Percentiles rank a stretch among this genome's conserved stretches.
Conservation (phyloP, 2,888 invertebrate species). For the Troides aeacus region DNA sequence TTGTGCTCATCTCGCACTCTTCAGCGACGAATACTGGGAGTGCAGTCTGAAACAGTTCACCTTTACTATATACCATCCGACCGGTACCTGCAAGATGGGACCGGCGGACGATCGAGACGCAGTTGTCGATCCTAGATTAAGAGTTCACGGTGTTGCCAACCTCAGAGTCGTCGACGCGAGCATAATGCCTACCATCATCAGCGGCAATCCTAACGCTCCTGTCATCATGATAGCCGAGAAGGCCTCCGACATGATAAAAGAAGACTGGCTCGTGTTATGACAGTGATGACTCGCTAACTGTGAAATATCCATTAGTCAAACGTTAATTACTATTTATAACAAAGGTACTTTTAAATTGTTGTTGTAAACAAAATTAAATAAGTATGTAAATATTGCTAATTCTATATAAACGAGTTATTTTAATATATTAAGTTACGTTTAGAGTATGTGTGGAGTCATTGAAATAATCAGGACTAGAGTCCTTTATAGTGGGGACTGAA, state of each 20-base stretch:
- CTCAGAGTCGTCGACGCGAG: conserved; percentile 91
- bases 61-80: conserved; percentile 92
- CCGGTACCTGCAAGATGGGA: conserved; percentile 93
- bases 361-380: conserved; percentile 44
- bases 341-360: conserved; percentile 48
- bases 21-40: conserved; percentile 92
- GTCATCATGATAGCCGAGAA: conserved; percentile 95
- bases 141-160: conserved; percentile 88
- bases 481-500: conserved; percentile 9
- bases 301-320: conserved; percentile 33
- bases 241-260: conserved; percentile 92
- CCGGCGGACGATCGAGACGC: conserved; percentile 86
- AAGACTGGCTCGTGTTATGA: conserved; percentile 86
- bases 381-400: conserved; percentile 43
- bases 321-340: conserved; percentile 45
- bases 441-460: conserved; percentile 16
- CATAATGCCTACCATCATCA: conserved; percentile 93
- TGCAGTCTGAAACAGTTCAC: conserved; percentile 90
- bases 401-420: conserved; percentile 23
- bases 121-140: conserved; percentile 88
- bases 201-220: conserved; percentile 94
- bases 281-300: conserved; percentile 42
- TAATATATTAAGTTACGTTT: conserved; percentile 14
- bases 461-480: conserved; percentile 14
- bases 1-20: conserved; percentile 85